Base-by-base conservation (phyloP, 2,113 vertebrate genomes). In the Orcinus orca region DNA sequence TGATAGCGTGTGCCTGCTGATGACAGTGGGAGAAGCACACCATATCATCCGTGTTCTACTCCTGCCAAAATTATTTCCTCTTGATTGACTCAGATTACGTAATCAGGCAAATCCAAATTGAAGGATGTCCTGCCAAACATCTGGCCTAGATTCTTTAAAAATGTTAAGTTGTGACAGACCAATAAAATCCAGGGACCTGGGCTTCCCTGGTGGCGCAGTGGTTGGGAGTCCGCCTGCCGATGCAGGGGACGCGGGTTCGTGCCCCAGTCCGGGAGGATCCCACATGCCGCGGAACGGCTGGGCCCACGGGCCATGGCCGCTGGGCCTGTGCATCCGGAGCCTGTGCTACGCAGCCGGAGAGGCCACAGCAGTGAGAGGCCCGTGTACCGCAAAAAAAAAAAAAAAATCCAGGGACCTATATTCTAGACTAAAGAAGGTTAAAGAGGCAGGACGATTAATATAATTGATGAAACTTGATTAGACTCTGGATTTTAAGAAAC, bases 371-470 rank as follows among this genome's bases (percentile, higher is more conserved):
- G 44, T 44, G 44, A 44, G 44, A 44, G 44, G 44, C 44, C 44
- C 8, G 8, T 1, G 44, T 44, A 44, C 44, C 6, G 6, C 44
- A 44, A 44, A 9, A 44, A 44, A 9, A 44, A 44, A 41, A 41
- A 41, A 41, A 90, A 65, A 65, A 60, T 44, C 21, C 47, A 71
- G 77, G 81, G 25, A 87, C 71, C 50, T 65, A 70, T 18, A 11
- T 26, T 88, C 79, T n/a, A 85, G 77, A 81, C 85, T 81, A 80
- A 93, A 95, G 23, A 36, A 93, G 36, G 77, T 38, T 29, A 70
- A 71, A 70, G 44, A 87, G 25, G 26, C n/a, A 38, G 10, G 38
- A 17, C 0, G 14, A 76, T 62, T 62, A 91, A 65, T 15, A 58
- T 36, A 82, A 33, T 67, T 38, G 25, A 93, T 26, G 47, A 65